Evolutionary conservation across 2,797 vertebrate genomes (phyloP).

Genomic region (Crocodylus rhombifer): DNA sequence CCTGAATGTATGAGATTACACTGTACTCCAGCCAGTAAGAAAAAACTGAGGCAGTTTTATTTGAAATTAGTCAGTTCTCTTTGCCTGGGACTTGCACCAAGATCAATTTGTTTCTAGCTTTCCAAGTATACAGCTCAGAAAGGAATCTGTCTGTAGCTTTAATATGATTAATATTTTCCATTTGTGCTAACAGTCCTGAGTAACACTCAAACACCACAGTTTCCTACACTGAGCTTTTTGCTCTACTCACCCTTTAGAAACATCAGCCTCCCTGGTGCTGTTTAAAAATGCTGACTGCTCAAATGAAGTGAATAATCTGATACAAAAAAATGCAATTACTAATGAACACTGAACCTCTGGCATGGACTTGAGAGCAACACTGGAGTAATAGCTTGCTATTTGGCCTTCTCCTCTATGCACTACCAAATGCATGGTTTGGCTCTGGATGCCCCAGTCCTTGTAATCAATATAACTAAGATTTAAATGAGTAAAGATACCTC

Average conservation of each 20-base stretch:
- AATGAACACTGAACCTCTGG: not conserved
- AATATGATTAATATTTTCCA: conserved; percentile 26
- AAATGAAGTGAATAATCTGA: not conserved
- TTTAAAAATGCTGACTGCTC: conserved; percentile 17
- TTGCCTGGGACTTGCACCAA: not conserved
- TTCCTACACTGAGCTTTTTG: not conserved
- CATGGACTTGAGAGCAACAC: not conserved
- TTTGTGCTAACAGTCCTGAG: not conserved
- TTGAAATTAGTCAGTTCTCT: not conserved
- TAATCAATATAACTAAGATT: not conserved
- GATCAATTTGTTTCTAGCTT: conserved; percentile 19
- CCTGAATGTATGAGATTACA: not conserved
- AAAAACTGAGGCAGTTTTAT: conserved; percentile 22
- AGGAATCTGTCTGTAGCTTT: conserved; percentile 28
- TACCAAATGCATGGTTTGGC: not conserved
- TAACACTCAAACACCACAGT: not conserved
- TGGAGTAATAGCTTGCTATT: not conserved
- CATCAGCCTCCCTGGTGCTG: not conserved
- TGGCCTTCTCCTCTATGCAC: not conserved
- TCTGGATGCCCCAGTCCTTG: not conserved
- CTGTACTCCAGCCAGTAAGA: not conserved
- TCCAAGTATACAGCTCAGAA: conserved; percentile 27
- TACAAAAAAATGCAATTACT: not conserved
- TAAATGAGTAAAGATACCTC: conserved; percentile 82
- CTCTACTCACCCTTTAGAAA: not conserved